Percentiles rank a stretch among this genome's conserved stretches.
Conservation (phyloP, 2,797 vertebrate genomes). For the Atherinosoma microstoma region DNA sequence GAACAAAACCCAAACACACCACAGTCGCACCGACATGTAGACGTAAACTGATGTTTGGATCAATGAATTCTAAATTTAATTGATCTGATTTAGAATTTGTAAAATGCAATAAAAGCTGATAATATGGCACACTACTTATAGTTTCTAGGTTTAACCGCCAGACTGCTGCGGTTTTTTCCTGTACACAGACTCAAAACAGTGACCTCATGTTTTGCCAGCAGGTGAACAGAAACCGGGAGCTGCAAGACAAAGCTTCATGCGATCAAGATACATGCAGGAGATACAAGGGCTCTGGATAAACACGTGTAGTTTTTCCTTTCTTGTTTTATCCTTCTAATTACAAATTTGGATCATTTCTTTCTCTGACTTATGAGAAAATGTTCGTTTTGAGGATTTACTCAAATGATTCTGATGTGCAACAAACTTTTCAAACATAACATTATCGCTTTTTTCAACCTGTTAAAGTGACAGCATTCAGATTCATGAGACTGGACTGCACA, state of each 20-base stretch:
- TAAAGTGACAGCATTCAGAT: too few relatives aligned
- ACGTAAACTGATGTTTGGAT: background rate
- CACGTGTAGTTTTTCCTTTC: background rate
- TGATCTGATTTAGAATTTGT: background rate
- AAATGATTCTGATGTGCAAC: too few relatives aligned
- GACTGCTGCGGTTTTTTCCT: background rate
- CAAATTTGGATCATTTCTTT: background rate
- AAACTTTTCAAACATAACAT: too few relatives aligned
- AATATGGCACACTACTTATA: background rate
- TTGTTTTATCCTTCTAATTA: background rate
- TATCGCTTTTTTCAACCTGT: too few relatives aligned
- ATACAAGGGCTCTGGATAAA: background rate
- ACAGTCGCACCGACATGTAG: background rate
- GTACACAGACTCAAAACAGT: background rate
- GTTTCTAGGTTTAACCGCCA: background rate
- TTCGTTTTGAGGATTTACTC: too few relatives aligned
- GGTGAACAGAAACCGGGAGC: slow-evolving; percentile 24
- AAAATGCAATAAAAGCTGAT: background rate
- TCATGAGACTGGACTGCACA: too few relatives aligned
- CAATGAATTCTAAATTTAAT: background rate
- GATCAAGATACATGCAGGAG: background rate
- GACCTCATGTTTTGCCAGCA: slow-evolving; percentile 38
- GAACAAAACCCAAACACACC: background rate
- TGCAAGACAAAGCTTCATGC: background rate
- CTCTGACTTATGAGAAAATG: background rate